Evolutionary conservation across 1,140 invertebrate genomes (phyloP).

Genomic region (Bombus pascuorum): DNA sequence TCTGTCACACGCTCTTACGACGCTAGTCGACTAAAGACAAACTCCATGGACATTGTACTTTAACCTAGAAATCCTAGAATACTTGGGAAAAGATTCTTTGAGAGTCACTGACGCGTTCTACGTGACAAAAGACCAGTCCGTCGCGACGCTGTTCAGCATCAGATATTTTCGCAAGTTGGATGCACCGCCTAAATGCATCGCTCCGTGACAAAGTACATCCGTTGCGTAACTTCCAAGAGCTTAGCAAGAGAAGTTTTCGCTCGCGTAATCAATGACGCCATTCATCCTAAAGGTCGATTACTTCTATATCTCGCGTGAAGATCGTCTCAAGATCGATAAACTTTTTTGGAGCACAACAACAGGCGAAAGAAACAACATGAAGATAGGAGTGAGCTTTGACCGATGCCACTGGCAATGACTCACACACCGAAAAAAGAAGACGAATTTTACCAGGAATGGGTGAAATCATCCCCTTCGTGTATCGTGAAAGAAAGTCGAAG

Average conservation of each 20-base stretch:
- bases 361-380: neutral
- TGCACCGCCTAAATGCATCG: neutral
- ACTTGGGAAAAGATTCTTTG: no score
- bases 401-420: constrained; percentile 18
- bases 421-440: constrained; percentile 2
- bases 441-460: neutral
- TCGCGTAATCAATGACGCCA: constrained; percentile 41
- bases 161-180: constrained; percentile 22
- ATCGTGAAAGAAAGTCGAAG: neutral
- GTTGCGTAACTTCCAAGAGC: constrained; percentile 32
- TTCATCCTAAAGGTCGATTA: constrained; percentile 58
- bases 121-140: neutral
- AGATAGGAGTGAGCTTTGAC: neutral
- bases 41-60: neutral
- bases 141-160: constrained; percentile 3
- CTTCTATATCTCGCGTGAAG: neutral
- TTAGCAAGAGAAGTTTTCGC: constrained; percentile 3
- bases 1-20: neutral
- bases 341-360: neutral
- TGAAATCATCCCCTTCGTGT: neutral
- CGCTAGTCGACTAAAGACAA: no score
- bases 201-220: constrained; percentile 36
- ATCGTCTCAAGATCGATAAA: constrained; percentile 9
- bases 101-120: neutral
- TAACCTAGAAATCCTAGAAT: neutral